Conservation (phyloP, 2,113 vertebrate species). For the Cryptotis parvus region DNA sequence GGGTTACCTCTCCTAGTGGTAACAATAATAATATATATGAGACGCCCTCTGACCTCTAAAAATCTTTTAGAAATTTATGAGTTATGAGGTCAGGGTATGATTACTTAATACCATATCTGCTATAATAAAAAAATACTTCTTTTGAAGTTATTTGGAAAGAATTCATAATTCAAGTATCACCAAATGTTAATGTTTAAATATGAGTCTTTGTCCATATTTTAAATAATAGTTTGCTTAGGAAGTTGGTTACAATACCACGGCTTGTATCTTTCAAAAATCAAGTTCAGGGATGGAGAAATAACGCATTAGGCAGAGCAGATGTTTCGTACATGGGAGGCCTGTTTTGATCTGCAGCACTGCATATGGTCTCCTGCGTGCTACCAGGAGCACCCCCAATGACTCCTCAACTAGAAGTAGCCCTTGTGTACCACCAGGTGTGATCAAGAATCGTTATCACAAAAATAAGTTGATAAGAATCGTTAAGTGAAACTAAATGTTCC, state of each 20-base stretch:
- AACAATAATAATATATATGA: not conserved
- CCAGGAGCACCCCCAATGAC: too few species aligned
- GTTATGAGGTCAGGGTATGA: not conserved
- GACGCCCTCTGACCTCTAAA: not conserved
- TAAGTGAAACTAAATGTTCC: not conserved
- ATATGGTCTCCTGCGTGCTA: too few species aligned
- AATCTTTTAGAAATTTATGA: not conserved
- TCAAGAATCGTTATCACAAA: too few species aligned
- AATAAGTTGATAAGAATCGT: not conserved
- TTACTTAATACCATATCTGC: not conserved
- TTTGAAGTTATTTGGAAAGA: not conserved
- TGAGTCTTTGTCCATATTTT: too few species aligned
- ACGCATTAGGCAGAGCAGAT: too few species aligned
- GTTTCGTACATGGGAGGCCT: too few species aligned
- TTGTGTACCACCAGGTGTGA: too few species aligned
- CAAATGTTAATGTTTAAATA: not conserved
- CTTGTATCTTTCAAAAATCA: slow-evolving; percentile 15
- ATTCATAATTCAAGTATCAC: not conserved
- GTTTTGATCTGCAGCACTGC: too few species aligned
- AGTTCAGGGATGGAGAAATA: not conserved
- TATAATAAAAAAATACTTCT: not conserved
- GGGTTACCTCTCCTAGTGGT: not conserved
- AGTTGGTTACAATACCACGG: not conserved
- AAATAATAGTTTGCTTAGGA: slow-evolving; percentile 14
- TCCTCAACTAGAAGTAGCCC: too few species aligned